Base-by-base conservation (phyloP, 2,797 vertebrate species). In the Gouania willdenowi region DNA sequence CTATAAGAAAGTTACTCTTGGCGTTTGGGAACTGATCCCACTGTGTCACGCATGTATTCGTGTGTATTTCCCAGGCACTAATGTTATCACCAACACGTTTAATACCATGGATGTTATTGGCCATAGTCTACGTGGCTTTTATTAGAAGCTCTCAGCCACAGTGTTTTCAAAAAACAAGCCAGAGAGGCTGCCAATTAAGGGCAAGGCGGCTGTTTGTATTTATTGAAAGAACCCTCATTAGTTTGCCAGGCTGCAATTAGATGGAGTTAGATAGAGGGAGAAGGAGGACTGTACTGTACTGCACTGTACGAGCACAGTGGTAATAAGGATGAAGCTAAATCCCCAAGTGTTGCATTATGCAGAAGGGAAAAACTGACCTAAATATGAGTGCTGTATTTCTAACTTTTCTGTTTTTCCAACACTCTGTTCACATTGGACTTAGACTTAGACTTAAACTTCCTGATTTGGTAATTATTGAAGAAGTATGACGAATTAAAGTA, bases 161-260 rank as follows among this genome's bases (percentile, higher is more conserved):
- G 31, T 71, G 67, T 73, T 75, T 75, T 71, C 4, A 75, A 75
- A 74, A 75, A 68, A 50, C 58, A 71, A 67, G 41, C 25, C 18
- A 35, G 59, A 46, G 53, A 67, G 50, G 43, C 55, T 55, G 75
- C 60, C 79, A 70, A 77, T 83, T 80, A 74, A 72, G 52, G 68
- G 55, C 66, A 53, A 42, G 66, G 68, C 68, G 52, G 43, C 57
- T 70, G 69, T 78, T 81, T 73, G 66, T 59, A 49, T 60, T 74
- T 67, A 76, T 75, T 4, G 10, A 57, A 40, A 13, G 55, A 64
- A 67, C 66, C 64, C 66, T 82, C 58, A 66, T 77, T 81, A 77
- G 69, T 57, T 32, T 46, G 46, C 28, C 10, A 71, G 63, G 44
- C 64, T 22, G 57, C 72, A 75, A 79, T 84, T 79, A 74, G 58